Evolutionary conservation across 2,888 invertebrate genomes (phyloP), one percentile per base, ranked within the genome.

Genomic region (Aleiodes alternator): DNA sequence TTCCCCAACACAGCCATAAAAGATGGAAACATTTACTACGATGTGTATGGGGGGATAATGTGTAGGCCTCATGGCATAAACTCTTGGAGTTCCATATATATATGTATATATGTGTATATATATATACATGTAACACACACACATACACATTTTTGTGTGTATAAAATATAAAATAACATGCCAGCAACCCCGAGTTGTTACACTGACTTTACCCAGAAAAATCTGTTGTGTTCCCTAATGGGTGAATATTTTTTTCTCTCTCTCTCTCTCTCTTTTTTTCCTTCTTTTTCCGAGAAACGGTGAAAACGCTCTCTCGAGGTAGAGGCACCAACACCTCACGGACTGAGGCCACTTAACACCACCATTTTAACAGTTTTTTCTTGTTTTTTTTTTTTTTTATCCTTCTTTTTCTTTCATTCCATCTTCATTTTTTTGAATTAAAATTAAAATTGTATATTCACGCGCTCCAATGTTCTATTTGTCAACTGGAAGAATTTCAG

Each of bases 161-260:
- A 43, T 43, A 43, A 43, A 43, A 43, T 43, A 43, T 43, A 43
- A 43, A 43, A 43, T 43, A 43, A 43, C 43, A 43, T 43, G 43
- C 43, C 43, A 43, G 43, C 43, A 43, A 43, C 43, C 43, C 43
- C 43, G 43, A 43, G 43, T 43, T 43, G 43, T 43, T 43, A 43
- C 43, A 43, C 43, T 43, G 43, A 43, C 43, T 75, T 64, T 74
- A 78, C 73, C 43, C 69, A 74, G 78, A 79, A 80, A 80, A 80
- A 81, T 80, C 76, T 79, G 78, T 79, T 77, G 50, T 68, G 69
- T 73, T 76, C 74, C 61, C 76, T 74, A 78, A 75, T 78, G 73
- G 72, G 64, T 71, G 55, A 53, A 61, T 56, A 71, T 71, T 61
- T 50, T 75, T 43, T 6, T 34, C 34, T 34, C 34, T 34, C 34